A percentile compares a stretch with the other conserved stretches of the same genome.
phyloP scores from a whole-genome alignment of 2,888 invertebrate genomes.

The Metalampra italica region DNA sequence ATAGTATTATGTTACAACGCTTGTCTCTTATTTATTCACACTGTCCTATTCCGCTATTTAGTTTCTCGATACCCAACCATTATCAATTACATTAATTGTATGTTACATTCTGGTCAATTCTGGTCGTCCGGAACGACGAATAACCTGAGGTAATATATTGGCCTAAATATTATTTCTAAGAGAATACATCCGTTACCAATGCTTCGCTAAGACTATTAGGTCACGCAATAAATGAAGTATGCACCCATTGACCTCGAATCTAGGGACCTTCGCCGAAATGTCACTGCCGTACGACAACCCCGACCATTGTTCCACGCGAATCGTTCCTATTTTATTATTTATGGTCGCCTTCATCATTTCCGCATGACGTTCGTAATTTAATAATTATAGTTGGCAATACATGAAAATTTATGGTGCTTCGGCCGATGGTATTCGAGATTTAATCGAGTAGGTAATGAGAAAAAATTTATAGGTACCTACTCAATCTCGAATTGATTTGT shows the following conservation, averaged over 20 bases:
- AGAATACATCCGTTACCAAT: no score
- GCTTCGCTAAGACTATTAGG: neutral
- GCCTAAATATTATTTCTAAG: no score
- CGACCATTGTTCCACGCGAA: slow-evolving; percentile 60
- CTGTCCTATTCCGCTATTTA: no score
- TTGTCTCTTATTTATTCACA: no score
- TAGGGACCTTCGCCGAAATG: slow-evolving; percentile 73
- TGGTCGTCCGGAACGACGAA: no score
- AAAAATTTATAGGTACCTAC: slow-evolving; percentile 14
- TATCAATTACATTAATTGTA: no score
- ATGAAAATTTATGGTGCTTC: slow-evolving; percentile 41
- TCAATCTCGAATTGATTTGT: no score
- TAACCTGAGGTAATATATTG: no score
- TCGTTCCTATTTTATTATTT: slow-evolving; percentile 68
- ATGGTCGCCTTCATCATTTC: slow-evolving; percentile 61
- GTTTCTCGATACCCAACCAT: no score
- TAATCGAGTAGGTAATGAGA: slow-evolving; percentile 36
- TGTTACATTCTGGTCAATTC: no score
- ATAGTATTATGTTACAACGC: no score
- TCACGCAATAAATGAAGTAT: neutral
- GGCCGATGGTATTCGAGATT: slow-evolving; percentile 31
- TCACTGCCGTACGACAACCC: slow-evolving; percentile 68
- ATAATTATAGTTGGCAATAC: slow-evolving; percentile 58
- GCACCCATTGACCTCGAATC: slow-evolving; percentile 53
- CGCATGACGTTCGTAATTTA: slow-evolving; percentile 63